Conservation (phyloP, 1,140 invertebrate genomes). For the Asobara japonica region DNA sequence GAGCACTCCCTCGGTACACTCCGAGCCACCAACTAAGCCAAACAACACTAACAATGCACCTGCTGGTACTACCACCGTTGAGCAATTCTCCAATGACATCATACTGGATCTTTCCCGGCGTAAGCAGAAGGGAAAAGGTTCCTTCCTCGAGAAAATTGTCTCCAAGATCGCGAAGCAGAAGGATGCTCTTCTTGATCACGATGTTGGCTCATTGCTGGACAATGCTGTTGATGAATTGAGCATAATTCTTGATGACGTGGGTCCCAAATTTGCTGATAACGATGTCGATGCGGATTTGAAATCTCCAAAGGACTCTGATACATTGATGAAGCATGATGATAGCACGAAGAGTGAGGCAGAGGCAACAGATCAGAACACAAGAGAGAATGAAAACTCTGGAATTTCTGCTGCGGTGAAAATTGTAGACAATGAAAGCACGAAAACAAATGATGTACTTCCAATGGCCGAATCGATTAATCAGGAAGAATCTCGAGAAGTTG, state of each 20-base stretch:
- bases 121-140: constrained; percentile 56
- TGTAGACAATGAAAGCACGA: background rate
- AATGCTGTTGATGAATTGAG: constrained; percentile 50
- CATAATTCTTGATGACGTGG: constrained; percentile 51
- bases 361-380: background rate
- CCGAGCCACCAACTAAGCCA: background rate
- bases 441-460: background rate
- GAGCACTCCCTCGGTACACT: too few relatives aligned
- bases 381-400: background rate
- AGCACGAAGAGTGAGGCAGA: background rate
- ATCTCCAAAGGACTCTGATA: background rate
- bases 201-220: constrained; percentile 48
- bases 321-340: background rate
- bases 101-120: constrained; percentile 61
- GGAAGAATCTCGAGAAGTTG: background rate
- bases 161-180: constrained; percentile 64
- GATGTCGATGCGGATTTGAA: background rate
- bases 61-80: background rate
- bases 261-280: constrained; percentile 30
- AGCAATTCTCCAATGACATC: constrained; percentile 54
- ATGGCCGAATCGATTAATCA: constrained; percentile 7
- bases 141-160: constrained; percentile 61
- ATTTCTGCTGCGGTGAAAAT: background rate
- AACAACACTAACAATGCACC: background rate
- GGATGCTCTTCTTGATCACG: constrained; percentile 54